A percentile compares a stretch with the other conserved stretches of the same genome.
These are phyloP conservation scores for Remorina albescens DNA, from an alignment of 2,797 vertebrate species.

Conservation along the genomic window DNA sequence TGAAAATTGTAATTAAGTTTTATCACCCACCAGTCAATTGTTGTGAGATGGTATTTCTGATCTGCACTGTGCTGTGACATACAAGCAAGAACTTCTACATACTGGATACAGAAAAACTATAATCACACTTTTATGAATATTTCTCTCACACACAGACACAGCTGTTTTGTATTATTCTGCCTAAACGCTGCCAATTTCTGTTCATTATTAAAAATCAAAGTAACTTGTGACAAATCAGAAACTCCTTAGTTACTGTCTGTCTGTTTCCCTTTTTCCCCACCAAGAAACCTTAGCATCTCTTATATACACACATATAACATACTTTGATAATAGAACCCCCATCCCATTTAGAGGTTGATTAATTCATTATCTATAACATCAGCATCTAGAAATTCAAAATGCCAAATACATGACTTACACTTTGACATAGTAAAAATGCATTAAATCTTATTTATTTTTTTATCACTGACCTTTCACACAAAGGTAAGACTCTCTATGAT, in stretches of 20 bases:
- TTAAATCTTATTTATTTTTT: background rate
- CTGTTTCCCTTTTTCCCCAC: background rate
- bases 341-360: too few relatives aligned
- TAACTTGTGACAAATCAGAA: background rate
- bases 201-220: background rate
- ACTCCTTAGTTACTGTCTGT: background rate
- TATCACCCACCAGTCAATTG: conserved; percentile 17
- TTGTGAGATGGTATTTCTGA: background rate
- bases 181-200: too few relatives aligned
- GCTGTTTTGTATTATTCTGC: background rate
- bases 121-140: background rate
- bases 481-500: background rate
- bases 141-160: background rate
- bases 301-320: accelerated
- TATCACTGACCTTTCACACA: background rate
- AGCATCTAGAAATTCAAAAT: conserved; percentile 12
- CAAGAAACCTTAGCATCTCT: background rate
- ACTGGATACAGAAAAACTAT: background rate
- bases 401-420: background rate
- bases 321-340: background rate
- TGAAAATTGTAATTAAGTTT: conserved; percentile 33
- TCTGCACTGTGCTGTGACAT: background rate
- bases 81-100: background rate
- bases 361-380: too few relatives aligned
- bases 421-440: background rate